Evolutionary conservation across 1,140 invertebrate genomes (phyloP).

Genomic region (Kradibia gibbosae): DNA sequence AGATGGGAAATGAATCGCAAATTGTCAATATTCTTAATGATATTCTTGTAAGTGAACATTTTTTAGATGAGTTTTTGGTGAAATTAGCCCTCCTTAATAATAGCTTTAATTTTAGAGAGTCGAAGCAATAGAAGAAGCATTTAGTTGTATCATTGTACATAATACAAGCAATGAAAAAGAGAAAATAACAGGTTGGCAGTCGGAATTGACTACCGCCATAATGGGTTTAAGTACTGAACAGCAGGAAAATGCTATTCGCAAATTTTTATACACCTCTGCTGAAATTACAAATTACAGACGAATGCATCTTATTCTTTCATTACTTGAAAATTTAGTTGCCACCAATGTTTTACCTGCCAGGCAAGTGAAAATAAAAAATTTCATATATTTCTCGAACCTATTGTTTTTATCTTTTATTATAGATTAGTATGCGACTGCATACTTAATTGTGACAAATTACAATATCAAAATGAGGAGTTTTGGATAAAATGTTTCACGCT

Average conservation of each 20-base stretch:
- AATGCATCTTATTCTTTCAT: slow-evolving; percentile 80
- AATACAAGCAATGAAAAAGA: slow-evolving; percentile 79
- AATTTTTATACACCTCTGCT: slow-evolving; percentile 81
- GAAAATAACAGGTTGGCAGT: slow-evolving; percentile 78
- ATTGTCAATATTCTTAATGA: slow-evolving; percentile 49
- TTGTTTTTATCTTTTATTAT: slow-evolving; percentile 59
- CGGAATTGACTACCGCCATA: slow-evolving; percentile 75
- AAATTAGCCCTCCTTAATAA: background rate
- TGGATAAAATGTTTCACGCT: slow-evolving; percentile 92
- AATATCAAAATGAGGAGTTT: slow-evolving; percentile 84
- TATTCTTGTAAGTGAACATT: slow-evolving; percentile 40
- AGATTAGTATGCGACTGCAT: slow-evolving; percentile 90
- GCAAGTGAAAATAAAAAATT: slow-evolving; percentile 59
- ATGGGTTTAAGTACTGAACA: slow-evolving; percentile 76
- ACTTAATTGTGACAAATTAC: slow-evolving; percentile 84
- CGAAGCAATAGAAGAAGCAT: slow-evolving; percentile 88
- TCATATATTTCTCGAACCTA: slow-evolving; percentile 9
- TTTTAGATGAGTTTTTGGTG: background rate
- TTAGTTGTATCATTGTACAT: slow-evolving; percentile 87
- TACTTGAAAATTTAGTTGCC: slow-evolving; percentile 83
- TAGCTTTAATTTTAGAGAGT: slow-evolving; percentile 76
- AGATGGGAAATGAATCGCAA: slow-evolving; percentile 49
- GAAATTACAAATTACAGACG: slow-evolving; percentile 81
- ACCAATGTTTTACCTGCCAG: slow-evolving; percentile 78
- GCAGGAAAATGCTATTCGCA: slow-evolving; percentile 80